These are phyloP conservation scores for Dreissena rostriformis DNA, from an alignment of 1,140 invertebrate genomes.

Conservation along the genomic window DNA sequence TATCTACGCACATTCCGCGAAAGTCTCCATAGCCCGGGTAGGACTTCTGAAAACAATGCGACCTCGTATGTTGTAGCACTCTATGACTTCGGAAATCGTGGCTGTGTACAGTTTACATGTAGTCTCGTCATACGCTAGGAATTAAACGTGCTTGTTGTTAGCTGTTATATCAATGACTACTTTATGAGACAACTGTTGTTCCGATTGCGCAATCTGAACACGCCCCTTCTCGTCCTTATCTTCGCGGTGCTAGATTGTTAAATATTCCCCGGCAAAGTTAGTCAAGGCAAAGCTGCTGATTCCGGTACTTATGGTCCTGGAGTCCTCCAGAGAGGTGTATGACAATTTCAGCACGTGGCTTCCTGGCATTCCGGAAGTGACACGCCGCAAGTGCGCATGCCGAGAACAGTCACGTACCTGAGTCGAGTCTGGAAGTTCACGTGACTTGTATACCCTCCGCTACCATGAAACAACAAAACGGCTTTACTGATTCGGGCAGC, in stretches of 20 bases:
- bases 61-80: slow-evolving; percentile 35
- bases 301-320: slow-evolving; percentile 23
- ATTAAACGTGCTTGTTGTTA: slow-evolving; percentile 32
- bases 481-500: slow-evolving; percentile 44
- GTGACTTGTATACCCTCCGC: slow-evolving; percentile 36
- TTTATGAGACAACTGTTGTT: slow-evolving; percentile 39
- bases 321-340: slow-evolving; percentile 6
- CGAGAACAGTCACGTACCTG: slow-evolving; percentile 41
- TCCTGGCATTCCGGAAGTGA: slow-evolving; percentile 26
- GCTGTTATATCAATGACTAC: slow-evolving; percentile 36
- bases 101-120: slow-evolving; percentile 31
- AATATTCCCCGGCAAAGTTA: slow-evolving; percentile 43
- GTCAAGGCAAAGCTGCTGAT: slow-evolving; percentile 49
- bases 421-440: slow-evolving; percentile 25
- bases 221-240: slow-evolving; percentile 48
- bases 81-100: slow-evolving; percentile 27
- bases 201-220: slow-evolving; percentile 33
- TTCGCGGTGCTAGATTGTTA: slow-evolving; percentile 25
- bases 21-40: slow-evolving; percentile 45
- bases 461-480: slow-evolving; percentile 32
- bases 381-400: slow-evolving; percentile 22
- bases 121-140: slow-evolving; percentile 42
- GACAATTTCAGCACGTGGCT: slow-evolving; percentile 35
- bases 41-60: slow-evolving; percentile 28
- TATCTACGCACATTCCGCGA: slow-evolving; percentile 34